Evolutionary conservation across 2,888 invertebrate species (phyloP), one percentile per base, ranked within the genome.

Genomic region (Litoditis marina): DNA sequence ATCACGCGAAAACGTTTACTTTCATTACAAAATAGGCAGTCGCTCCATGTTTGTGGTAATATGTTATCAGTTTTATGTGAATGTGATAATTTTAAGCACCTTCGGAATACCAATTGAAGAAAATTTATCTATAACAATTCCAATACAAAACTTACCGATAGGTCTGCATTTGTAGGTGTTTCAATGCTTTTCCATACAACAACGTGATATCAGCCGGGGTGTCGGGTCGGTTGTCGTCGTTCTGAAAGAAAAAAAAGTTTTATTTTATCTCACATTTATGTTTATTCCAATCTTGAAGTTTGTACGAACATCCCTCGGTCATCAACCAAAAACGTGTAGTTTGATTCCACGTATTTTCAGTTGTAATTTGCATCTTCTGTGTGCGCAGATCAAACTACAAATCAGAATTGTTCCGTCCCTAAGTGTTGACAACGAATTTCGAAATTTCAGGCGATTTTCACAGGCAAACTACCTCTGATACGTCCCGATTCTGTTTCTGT

Each of bases 81-180:
- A 32, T 19, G 7, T 36, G 22, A 25, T 32, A 27, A 39, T 27
- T n/a, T 54, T 11, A 19, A 13, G 13, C 28, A 8, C 8, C 13
- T 51, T 16, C 51, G 7, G 11, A 51, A 11, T 13, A 7, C 6
- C 8, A 51, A 16, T 51, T 13, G 51, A 13, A 28, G 19, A 22
- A 28, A n/a, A n/a, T 49, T 50, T 7, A 25, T 56, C 5, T 59
- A 13, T 27, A 42, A 27, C n/a, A n/a, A n/a, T n/a, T n/a, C n/a
- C n/a, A n/a, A n/a, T n/a, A n/a, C n/a, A 46, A 32, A 16, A 39
- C 47, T 36, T 27, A 65, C 68, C 69, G 61, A 32, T 56, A 55
- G n/a, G 63, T 65, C 44, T 63, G 66, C 61, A 74, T 70, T 54
- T 74, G 74, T 5, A 69, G 62, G 34, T 64, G 63, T 34, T 70